Evolutionary conservation across 2,113 vertebrate genomes (phyloP).

Genomic region (Capreolus pygargus): DNA sequence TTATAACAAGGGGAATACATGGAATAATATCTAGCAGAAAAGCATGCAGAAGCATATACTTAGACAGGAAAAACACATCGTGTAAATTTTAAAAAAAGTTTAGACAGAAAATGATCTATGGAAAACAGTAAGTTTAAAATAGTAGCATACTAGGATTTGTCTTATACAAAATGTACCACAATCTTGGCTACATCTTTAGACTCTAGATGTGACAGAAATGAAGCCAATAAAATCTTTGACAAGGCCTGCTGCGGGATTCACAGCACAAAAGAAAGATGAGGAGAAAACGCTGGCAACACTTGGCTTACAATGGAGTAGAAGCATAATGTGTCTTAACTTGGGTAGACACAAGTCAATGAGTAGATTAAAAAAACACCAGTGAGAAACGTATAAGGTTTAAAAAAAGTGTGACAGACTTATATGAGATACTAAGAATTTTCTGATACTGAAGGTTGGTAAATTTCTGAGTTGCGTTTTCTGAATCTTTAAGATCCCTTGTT

Average conservation of each 20-base stretch:
- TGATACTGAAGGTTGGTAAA: neutral
- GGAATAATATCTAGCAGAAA: neutral
- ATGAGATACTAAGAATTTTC: neutral
- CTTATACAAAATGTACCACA: neutral
- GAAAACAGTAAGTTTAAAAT: neutral
- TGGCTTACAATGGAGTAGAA: neutral
- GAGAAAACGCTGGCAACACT: neutral
- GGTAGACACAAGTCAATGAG: neutral
- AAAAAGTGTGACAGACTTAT: neutral
- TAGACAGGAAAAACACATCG: neutral
- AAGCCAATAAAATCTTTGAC: neutral
- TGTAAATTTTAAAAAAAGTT: neutral
- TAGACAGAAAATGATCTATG: neutral
- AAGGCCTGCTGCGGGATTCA: neutral
- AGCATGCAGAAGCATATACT: neutral
- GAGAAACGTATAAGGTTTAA: neutral
- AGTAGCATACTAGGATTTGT: neutral
- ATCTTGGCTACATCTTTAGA: neutral
- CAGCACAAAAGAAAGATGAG: neutral
- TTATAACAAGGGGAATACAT: neutral
- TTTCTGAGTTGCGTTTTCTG: neutral
- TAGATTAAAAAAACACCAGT: neutral
- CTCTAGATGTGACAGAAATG: neutral
- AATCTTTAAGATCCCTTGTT: neutral
- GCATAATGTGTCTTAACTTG: neutral